phyloP scores from a whole-genome alignment of 1,140 invertebrate genomes.

The Trichonephila clavipes region DNA sequence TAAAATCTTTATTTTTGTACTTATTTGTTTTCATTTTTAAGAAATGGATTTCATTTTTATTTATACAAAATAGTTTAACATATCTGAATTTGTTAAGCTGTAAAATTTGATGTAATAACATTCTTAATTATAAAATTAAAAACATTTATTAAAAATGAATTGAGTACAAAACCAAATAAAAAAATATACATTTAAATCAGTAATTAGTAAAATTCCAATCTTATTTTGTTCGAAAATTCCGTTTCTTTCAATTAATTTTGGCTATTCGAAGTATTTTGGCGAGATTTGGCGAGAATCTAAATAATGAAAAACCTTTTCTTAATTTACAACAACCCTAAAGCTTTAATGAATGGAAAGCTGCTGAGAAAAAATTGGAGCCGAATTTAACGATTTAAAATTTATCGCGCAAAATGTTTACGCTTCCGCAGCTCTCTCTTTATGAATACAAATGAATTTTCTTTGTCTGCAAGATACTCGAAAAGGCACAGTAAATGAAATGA shows the following conservation, averaged over 20 bases:
- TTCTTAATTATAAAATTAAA: too few relatives aligned
- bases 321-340: slow-evolving; percentile 52
- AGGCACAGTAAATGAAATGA: slow-evolving; percentile 51
- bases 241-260: not conserved
- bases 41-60: too few relatives aligned
- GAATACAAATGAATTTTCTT: slow-evolving; percentile 71
- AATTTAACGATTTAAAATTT: slow-evolving; percentile 73
- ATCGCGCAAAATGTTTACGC: slow-evolving; percentile 73
- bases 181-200: too few relatives aligned
- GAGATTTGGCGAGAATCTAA: not conserved
- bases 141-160: too few relatives aligned
- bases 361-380: slow-evolving; percentile 23
- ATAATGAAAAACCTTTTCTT: not conserved
- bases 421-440: slow-evolving; percentile 70
- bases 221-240: not conserved
- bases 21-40: too few relatives aligned
- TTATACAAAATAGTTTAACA: too few relatives aligned
- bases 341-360: slow-evolving; percentile 33
- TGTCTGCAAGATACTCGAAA: slow-evolving; percentile 16
- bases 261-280: not conserved
- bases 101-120: too few relatives aligned
- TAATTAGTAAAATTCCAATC: too few relatives aligned
- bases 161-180: too few relatives aligned
- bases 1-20: too few relatives aligned
- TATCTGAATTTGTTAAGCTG: too few relatives aligned